These are phyloP conservation scores for Dolichoris vasculosae DNA, from an alignment of 1,140 invertebrate genomes.

Conservation along the genomic window DNA sequence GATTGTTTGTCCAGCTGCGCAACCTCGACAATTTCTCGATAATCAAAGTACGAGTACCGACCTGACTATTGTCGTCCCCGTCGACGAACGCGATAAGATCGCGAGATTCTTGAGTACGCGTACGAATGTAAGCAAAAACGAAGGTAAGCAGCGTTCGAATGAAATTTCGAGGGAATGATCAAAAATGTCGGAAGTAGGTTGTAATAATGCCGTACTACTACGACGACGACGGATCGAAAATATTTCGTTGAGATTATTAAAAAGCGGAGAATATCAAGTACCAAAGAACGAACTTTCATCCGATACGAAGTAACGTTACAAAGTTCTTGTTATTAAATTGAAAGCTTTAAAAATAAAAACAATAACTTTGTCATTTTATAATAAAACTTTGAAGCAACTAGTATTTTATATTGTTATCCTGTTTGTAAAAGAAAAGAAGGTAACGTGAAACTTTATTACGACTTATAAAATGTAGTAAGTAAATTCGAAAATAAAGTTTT, in stretches of 20 bases:
- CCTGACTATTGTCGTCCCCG: neutral
- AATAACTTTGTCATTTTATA: neutral
- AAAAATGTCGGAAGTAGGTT: no score
- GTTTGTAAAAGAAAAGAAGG: neutral
- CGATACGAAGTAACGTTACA: neutral
- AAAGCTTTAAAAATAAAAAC: neutral
- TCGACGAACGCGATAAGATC: neutral
- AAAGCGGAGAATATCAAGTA: neutral
- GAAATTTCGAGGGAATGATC: neutral
- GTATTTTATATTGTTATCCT: neutral
- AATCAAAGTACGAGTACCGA: neutral
- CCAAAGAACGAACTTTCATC: neutral
- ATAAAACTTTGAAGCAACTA: neutral
- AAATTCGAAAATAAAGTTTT: neutral
- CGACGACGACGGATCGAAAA: no score
- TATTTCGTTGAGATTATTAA: no score
- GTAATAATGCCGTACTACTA: no score
- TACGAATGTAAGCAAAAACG: no score
- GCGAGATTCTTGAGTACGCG: no score
- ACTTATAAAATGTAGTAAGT: neutral
- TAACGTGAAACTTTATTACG: neutral
- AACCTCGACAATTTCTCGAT: conserved; percentile 5
- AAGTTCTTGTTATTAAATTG: neutral
- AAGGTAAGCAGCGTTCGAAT: neutral
- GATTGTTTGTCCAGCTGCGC: conserved; percentile 19